phyloP scores from a whole-genome alignment of 2,113 vertebrate species.

The Bostrychus sinensis region DNA sequence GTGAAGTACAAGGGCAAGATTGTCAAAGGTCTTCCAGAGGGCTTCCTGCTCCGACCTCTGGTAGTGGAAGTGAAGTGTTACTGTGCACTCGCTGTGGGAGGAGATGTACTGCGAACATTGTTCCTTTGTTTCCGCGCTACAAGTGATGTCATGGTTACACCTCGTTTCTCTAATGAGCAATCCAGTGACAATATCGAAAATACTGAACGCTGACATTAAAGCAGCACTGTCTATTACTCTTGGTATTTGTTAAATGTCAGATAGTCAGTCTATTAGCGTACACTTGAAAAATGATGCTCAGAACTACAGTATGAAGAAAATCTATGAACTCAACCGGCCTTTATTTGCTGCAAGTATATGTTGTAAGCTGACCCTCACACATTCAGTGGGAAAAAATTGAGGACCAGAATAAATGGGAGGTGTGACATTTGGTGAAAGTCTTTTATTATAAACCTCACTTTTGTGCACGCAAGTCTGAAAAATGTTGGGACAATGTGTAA shows the following conservation, averaged over 20 bases:
- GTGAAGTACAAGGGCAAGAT: constrained; percentile 45
- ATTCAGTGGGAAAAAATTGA: constrained; percentile 49
- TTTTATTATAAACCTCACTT: constrained; percentile 43
- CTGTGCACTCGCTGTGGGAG: not conserved
- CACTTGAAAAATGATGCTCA: no score
- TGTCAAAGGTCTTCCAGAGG: constrained; percentile 36
- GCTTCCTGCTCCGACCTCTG: constrained; percentile 53
- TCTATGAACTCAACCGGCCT: no score
- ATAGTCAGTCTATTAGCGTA: no score
- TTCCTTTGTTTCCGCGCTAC: no score
- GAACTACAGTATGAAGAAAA: no score
- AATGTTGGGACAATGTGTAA: no score
- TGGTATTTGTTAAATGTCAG: no score
- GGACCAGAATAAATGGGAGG: constrained; percentile 64
- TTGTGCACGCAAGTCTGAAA: no score
- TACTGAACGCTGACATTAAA: no score
- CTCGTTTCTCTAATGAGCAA: constrained; percentile 44
- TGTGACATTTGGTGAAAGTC: constrained; percentile 51
- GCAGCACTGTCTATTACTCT: no score
- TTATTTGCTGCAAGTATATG: constrained; percentile 67
- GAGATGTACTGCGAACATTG: not conserved
- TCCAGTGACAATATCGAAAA: no score
- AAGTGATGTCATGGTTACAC: constrained; percentile 11
- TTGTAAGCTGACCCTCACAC: constrained; percentile 64
- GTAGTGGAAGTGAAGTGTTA: constrained; percentile 1